A percentile compares a stretch with the other conserved stretches of the same genome.
Conservation (phyloP, 2,113 vertebrate species). For the Motacilla alba region DNA sequence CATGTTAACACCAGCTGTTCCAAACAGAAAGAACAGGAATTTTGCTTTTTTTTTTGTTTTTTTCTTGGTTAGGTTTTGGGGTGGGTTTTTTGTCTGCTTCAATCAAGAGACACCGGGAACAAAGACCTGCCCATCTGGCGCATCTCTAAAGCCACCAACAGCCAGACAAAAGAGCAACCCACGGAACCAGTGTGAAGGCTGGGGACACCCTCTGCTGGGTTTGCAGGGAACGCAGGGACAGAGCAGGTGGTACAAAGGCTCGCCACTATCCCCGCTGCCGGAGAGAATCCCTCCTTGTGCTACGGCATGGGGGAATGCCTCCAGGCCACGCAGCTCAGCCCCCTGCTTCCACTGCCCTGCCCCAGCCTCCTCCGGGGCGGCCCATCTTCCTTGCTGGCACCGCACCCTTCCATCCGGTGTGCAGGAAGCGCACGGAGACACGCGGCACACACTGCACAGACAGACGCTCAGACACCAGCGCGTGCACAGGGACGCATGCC, state of each 20-base stretch:
- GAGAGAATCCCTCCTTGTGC: neutral
- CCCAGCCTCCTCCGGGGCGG: neutral
- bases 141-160: neutral
- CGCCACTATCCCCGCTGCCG: fast-evolving
- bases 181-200: neutral
- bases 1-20: slow-evolving; percentile 76
- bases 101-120: neutral
- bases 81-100: neutral
- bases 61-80: neutral
- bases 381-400: neutral
- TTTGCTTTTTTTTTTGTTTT: neutral
- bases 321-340: neutral
- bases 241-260: neutral
- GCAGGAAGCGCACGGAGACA: neutral
- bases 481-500: neutral
- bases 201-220: neutral
- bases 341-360: neutral
- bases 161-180: neutral
- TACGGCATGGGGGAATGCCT: neutral
- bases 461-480: neutral
- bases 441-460: neutral
- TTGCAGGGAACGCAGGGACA: fast-evolving
- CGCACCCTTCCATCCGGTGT: neutral
- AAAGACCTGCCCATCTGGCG: slow-evolving; percentile 11
- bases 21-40: slow-evolving; percentile 55